Evolutionary conservation across 2,888 invertebrate species (phyloP).

Genomic region (Epsilonema sp.): DNA sequence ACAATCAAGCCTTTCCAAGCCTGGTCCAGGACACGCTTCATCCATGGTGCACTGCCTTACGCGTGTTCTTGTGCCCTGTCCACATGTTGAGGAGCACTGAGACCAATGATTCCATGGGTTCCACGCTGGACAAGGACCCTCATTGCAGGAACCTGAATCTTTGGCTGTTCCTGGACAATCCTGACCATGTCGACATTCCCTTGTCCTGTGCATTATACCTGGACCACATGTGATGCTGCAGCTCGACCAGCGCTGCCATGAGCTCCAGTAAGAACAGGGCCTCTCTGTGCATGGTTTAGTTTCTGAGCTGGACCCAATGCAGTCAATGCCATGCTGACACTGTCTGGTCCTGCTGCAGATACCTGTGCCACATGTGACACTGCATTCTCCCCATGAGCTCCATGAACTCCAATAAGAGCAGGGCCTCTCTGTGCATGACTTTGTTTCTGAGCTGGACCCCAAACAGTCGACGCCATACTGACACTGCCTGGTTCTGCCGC

Average conservation of each 20-base stretch:
- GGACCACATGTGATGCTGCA: background rate
- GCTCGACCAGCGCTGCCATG: background rate
- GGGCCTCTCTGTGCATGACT: background rate
- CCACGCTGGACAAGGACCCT: too few relatives aligned
- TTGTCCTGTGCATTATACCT: too few relatives aligned
- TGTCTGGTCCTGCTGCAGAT: background rate
- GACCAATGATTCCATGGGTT: too few relatives aligned
- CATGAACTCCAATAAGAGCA: background rate
- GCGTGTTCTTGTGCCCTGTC: too few relatives aligned
- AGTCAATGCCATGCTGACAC: background rate
- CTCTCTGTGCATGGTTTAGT: background rate
- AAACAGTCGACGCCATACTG: background rate
- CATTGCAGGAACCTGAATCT: background rate
- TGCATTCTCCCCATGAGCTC: background rate
- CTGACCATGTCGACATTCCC: too few relatives aligned
- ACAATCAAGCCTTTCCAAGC: background rate
- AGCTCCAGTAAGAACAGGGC: background rate
- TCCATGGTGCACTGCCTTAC: too few relatives aligned
- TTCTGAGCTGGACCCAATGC: background rate
- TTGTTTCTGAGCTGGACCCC: background rate
- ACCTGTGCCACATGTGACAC: background rate
- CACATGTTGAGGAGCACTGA: too few relatives aligned
- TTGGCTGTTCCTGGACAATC: too few relatives aligned
- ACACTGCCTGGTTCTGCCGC: background rate
- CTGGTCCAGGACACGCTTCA: too few relatives aligned